Evolutionary conservation across 2,797 vertebrate genomes (phyloP).

Genomic region (Onychomys arenicola): DNA sequence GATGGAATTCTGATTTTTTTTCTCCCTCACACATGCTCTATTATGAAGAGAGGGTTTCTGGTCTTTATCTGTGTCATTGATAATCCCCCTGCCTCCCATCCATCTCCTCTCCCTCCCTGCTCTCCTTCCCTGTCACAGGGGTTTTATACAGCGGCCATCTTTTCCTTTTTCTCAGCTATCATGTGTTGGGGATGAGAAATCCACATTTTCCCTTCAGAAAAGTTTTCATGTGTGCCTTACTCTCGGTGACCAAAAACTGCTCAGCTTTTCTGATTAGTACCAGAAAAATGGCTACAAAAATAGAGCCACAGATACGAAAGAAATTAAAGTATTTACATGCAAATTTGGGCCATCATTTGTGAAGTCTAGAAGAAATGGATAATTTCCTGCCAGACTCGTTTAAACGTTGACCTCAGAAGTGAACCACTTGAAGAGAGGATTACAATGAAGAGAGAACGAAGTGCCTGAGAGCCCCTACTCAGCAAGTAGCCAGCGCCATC

Average conservation of each 20-base stretch:
- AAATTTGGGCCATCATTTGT: background rate
- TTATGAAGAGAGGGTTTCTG: background rate
- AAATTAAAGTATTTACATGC: slow-evolving; percentile 7
- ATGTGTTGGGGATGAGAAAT: background rate
- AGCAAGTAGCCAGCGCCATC: background rate
- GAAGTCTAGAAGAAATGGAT: slow-evolving; percentile 32
- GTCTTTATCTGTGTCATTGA: background rate
- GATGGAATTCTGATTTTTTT: background rate
- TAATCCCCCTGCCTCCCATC: background rate
- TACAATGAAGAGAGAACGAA: background rate
- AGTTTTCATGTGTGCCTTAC: background rate
- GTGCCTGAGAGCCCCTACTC: background rate
- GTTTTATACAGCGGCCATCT: background rate
- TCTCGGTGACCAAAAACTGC: background rate
- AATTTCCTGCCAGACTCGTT: background rate
- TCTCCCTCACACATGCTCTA: background rate
- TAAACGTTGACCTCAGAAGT: slow-evolving; percentile 19
- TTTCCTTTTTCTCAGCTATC: background rate
- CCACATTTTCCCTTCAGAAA: background rate
- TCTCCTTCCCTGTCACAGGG: background rate
- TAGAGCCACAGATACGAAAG: background rate
- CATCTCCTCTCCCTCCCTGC: background rate
- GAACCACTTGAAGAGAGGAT: slow-evolving; percentile 4
- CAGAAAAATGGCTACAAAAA: slow-evolving; percentile 35
- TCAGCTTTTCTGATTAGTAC: slow-evolving; percentile 19